Base-by-base conservation (phyloP, 2,888 invertebrate species). In the Leptothorax acervorum region DNA sequence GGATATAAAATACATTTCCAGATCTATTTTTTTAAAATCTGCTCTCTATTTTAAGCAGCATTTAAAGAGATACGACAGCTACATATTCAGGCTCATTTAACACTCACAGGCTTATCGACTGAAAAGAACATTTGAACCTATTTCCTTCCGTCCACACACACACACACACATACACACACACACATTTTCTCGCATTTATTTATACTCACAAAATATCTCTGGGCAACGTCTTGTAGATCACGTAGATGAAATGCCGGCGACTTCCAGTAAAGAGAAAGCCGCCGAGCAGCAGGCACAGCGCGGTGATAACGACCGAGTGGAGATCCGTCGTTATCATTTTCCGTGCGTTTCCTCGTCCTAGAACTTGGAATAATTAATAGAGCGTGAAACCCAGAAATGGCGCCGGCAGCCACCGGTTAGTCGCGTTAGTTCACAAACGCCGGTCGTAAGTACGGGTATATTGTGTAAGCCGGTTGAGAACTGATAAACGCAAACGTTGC, bases 211-310 rank as follows among this genome's bases (percentile, higher is more conserved):
- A 96, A 91, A 96, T 88, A 95, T 97, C 97, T 93, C 97, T 95
- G 39, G 96, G 96, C 74, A 97, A 94, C 57, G 97, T 97, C 94
- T 96, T 96, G 94, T 96, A 95, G 88, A 97, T 95, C 89, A 97
- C 96, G 93, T 96, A 96, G 92, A 97, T 95, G 94, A 96, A 94
- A 88, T 95, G 95, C 92, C 96, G 95, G 93, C 96, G 95, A 90
- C 95, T 95, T 93, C 96, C 95, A 88, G 96, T 94, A 91, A 96
- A 95, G 88, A 96, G 95, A 89, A 95, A 95, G 85, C 95, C 95
- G 89, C 95, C 95, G 60, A 96, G 93, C 83, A 97, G 95, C 85
- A 97, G 97, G 94, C 97, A 97, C 88, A 97, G 97, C 94, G 97
- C 97, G 95, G 97, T 96, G 65, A 97, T 95, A 85, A 97, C 95